phyloP scores from a whole-genome alignment of 2,888 invertebrate genomes.

The Molorchus minor region DNA sequence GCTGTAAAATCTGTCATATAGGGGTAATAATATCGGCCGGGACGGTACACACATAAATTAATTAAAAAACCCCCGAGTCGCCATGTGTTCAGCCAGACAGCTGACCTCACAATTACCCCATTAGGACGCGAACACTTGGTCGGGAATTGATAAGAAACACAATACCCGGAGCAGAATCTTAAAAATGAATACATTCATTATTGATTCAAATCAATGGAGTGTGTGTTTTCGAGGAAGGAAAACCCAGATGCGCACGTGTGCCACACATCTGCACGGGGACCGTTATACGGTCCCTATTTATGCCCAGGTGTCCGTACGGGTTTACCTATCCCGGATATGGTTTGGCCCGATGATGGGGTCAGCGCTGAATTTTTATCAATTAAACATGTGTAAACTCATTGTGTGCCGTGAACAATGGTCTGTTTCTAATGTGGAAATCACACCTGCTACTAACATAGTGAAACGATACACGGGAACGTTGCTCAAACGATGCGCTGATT shows the following conservation, averaged over 20 bases:
- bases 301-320: constrained; percentile 51
- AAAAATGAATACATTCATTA: constrained; percentile 38
- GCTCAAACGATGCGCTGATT: constrained; percentile 28
- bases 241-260: constrained; percentile 56
- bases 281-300: constrained; percentile 47
- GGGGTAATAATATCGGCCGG: constrained; percentile 45
- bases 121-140: constrained; percentile 40
- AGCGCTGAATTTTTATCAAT: constrained; percentile 36
- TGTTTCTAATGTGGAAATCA: constrained; percentile 31
- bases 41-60: constrained; percentile 49
- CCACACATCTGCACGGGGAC: constrained; percentile 52
- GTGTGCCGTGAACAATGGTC: constrained; percentile 33
- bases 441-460: constrained; percentile 39
- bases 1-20: constrained; percentile 43
- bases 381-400: constrained; percentile 37
- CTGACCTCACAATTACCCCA: constrained; percentile 48
- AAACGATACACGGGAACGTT: constrained; percentile 28
- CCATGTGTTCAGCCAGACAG: constrained; percentile 45
- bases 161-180: constrained; percentile 23
- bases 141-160: constrained; percentile 33
- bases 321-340: constrained; percentile 41
- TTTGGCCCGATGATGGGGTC: constrained; percentile 22
- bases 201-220: constrained; percentile 37
- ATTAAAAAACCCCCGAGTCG: constrained; percentile 45
- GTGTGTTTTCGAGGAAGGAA: constrained; percentile 39